phyloP scores from a whole-genome alignment of 2,888 invertebrate species.

The Philaethria dido region DNA sequence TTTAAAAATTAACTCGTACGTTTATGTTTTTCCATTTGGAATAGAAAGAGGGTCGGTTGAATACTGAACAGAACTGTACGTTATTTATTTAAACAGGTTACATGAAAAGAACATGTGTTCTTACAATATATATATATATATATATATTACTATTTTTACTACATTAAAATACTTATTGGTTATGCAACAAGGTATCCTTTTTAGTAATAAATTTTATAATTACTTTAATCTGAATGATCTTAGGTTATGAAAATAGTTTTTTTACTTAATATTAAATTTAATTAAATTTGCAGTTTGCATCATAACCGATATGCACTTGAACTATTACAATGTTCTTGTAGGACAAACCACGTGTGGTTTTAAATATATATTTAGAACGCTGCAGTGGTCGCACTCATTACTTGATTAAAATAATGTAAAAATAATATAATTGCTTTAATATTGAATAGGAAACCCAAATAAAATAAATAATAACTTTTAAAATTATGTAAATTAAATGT shows the following conservation, averaged over 20 bases:
- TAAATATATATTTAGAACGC: conserved; percentile 9
- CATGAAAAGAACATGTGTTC: neutral
- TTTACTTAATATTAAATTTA: no score
- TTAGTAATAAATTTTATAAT: no score
- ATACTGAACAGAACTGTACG: conserved; percentile 3
- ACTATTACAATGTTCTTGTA: neutral
- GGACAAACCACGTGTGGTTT: conserved; percentile 9
- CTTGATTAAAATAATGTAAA: neutral
- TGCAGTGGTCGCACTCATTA: neutral
- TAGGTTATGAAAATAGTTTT: no score
- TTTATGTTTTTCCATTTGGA: conserved; percentile 19
- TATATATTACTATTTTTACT: no score
- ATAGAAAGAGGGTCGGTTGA: conserved; percentile 17
- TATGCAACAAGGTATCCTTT: no score
- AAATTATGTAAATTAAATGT: no score
- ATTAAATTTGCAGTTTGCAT: no score
- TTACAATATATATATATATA: neutral
- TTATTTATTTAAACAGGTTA: conserved; percentile 15
- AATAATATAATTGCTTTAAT: no score
- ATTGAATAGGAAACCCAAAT: no score
- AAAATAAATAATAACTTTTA: no score
- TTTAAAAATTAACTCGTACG: conserved; percentile 23
- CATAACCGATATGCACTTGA: neutral
- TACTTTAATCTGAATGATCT: no score
- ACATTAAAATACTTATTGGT: no score